Conservation (phyloP, 2,113 vertebrate genomes). For the Halcyon senegalensis region DNA sequence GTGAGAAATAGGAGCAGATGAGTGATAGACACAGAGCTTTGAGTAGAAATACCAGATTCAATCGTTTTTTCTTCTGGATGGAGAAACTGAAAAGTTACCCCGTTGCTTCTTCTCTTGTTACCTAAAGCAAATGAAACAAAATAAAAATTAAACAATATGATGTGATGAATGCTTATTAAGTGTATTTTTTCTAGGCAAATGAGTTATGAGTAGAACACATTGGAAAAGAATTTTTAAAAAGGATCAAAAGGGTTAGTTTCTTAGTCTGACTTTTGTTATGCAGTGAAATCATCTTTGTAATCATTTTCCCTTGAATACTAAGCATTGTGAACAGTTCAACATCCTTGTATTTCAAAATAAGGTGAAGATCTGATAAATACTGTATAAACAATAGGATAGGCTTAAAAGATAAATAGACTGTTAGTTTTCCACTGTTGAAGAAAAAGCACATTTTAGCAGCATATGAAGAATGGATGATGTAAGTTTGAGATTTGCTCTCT, state of each 20-base stretch:
- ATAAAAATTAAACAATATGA: not conserved
- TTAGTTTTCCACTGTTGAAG: slow-evolving; percentile 27
- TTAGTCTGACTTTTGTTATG: not conserved
- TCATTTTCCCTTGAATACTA: not conserved
- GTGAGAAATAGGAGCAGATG: not conserved
- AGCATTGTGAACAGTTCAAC: not conserved
- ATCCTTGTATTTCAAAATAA: slow-evolving; percentile 49
- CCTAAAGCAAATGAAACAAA: not conserved
- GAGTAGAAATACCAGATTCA: not conserved
- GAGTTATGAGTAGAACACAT: not conserved
- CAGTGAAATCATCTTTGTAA: not conserved
- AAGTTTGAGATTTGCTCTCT: not conserved
- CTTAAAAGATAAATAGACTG: slow-evolving; percentile 57
- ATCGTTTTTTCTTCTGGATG: not conserved
- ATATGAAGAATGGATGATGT: not conserved
- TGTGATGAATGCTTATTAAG: not conserved
- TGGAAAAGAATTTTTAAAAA: not conserved
- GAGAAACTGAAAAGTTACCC: not conserved
- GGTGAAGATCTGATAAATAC: slow-evolving; percentile 52
- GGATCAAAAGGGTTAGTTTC: not conserved
- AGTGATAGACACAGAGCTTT: not conserved
- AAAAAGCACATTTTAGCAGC: not conserved
- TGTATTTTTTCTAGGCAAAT: not conserved
- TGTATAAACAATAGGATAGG: slow-evolving; percentile 46
- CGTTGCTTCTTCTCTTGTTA: not conserved